Conservation (phyloP, 2,113 vertebrate species). For the Nesoenas mayeri region DNA sequence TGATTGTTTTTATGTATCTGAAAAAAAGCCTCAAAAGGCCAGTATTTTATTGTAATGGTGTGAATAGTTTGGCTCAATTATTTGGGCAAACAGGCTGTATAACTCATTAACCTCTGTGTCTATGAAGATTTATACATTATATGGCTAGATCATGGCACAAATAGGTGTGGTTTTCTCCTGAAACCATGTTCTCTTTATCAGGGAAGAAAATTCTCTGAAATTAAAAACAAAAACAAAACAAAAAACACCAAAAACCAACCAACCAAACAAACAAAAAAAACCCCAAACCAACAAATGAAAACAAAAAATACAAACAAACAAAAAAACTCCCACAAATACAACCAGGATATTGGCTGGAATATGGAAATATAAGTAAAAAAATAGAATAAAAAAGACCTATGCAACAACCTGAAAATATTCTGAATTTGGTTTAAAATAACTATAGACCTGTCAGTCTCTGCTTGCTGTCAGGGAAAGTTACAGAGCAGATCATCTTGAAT, state of each 20-base stretch:
- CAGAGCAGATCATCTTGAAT: too few relatives aligned
- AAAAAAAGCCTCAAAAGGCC: background rate
- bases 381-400: background rate
- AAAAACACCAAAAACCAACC: too few relatives aligned
- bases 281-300: too few relatives aligned
- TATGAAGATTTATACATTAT: background rate
- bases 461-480: too few relatives aligned
- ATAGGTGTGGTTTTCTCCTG: background rate
- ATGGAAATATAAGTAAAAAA: background rate
- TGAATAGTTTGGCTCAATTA: background rate
- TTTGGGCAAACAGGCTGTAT: background rate
- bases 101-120: background rate
- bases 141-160: background rate
- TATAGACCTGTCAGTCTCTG: too few relatives aligned
- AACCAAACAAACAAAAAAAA: too few relatives aligned
- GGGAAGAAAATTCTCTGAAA: background rate
- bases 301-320: too few relatives aligned
- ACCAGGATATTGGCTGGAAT: background rate
- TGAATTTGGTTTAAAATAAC: background rate
- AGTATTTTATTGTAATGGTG: background rate
- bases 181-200: background rate
- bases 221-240: too few relatives aligned
- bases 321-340: too few relatives aligned
- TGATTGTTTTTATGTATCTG: background rate
- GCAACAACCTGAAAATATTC: accelerated